Evolutionary conservation across 2,113 vertebrate species (phyloP).

Genomic region (Tragelaphus imberbis): DNA sequence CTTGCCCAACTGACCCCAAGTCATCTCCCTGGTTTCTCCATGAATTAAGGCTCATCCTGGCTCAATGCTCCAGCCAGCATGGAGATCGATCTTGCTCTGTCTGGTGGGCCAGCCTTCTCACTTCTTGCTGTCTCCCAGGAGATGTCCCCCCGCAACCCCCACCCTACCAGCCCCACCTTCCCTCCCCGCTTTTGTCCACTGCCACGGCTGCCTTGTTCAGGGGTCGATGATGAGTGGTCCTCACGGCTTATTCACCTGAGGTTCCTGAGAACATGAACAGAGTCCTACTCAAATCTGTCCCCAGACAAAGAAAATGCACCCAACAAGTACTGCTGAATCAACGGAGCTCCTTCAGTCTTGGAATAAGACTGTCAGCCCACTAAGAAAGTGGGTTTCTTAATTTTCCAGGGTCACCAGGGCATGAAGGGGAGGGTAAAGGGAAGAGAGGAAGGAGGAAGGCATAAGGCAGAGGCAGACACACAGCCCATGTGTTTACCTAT

Average conservation of each 20-base stretch:
- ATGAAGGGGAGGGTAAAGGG: not conserved
- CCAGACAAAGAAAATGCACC: not conserved
- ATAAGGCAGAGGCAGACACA: not conserved
- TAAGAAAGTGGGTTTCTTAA: not conserved
- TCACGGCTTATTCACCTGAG: not conserved
- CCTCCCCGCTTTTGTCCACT: not conserved
- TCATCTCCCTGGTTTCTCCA: not conserved
- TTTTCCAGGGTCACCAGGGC: not conserved
- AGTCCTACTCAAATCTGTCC: not conserved
- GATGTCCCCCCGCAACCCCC: not conserved
- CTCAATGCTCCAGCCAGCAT: not conserved
- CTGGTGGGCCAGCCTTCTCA: not conserved
- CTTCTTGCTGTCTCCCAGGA: not conserved
- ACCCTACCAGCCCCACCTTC: not conserved
- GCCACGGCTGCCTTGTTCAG: accelerated
- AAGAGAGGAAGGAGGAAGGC: not conserved
- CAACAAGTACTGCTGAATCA: not conserved
- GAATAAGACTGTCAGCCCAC: not conserved
- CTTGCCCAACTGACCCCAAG: not conserved
- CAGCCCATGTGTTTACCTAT: not conserved
- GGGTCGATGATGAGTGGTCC: accelerated
- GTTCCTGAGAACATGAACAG: not conserved
- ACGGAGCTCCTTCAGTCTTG: not conserved
- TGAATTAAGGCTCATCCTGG: not conserved
- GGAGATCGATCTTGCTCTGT: not conserved